Evolutionary conservation across 2,113 vertebrate species (phyloP).

Genomic region (human): DNA sequence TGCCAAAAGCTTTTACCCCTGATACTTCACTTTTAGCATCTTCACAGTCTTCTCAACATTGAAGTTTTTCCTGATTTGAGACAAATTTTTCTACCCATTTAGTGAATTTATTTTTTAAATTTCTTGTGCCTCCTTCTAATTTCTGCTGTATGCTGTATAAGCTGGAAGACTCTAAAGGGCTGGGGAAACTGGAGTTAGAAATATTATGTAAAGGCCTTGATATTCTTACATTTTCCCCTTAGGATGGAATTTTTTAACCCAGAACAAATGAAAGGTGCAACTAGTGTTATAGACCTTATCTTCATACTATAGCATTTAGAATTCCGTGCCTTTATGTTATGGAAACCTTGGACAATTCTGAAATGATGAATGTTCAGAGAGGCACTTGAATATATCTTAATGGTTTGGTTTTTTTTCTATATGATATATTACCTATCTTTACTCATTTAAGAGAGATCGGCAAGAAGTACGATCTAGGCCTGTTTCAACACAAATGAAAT

Average conservation of each 20-base stretch:
- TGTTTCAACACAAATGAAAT: constrained; percentile 80
- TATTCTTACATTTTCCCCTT: background rate
- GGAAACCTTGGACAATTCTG: background rate
- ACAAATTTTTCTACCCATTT: constrained; percentile 15
- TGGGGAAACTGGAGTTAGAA: background rate
- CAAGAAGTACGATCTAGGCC: constrained; percentile 86
- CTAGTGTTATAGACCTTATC: background rate
- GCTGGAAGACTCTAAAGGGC: background rate
- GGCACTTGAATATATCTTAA: background rate
- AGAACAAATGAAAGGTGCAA: constrained; percentile 7
- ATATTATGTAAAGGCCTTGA: background rate
- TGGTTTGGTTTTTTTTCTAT: background rate
- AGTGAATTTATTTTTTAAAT: background rate
- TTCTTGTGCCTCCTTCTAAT: background rate
- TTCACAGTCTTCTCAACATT: background rate
- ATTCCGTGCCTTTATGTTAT: background rate
- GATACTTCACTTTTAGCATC: background rate
- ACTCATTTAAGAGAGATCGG: constrained; percentile 84
- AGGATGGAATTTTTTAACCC: background rate
- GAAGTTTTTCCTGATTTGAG: background rate
- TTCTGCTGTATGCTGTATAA: constrained; percentile 30
- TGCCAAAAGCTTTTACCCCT: background rate
- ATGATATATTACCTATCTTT: background rate
- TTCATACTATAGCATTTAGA: background rate
- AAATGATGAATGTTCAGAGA: constrained; percentile 9